phyloP scores from a whole-genome alignment of 1,140 invertebrate genomes.

The Drosophila willistoni region DNA sequence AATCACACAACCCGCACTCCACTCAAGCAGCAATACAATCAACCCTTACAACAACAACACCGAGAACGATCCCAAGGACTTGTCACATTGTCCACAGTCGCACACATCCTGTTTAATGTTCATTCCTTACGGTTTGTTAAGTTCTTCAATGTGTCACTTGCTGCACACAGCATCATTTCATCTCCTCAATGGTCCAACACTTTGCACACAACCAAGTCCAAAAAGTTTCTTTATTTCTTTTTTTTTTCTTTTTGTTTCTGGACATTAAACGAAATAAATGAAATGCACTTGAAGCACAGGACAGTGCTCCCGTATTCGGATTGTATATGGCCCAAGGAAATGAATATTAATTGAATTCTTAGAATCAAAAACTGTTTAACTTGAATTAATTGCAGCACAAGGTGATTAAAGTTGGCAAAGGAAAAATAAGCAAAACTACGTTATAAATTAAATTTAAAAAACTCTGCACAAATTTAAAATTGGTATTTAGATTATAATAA shows the following conservation, averaged over 20 bases:
- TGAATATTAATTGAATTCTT: slow-evolving; percentile 57
- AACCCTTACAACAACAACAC: slow-evolving; percentile 24
- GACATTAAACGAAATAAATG: slow-evolving; percentile 16
- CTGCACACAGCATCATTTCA: slow-evolving; percentile 41
- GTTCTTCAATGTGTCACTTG: slow-evolving; percentile 68
- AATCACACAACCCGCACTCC: slow-evolving; percentile 36
- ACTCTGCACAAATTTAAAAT: too few species aligned
- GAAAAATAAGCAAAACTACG: not conserved
- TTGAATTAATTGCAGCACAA: slow-evolving; percentile 47
- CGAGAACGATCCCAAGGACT: slow-evolving; percentile 9
- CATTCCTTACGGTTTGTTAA: slow-evolving; percentile 77
- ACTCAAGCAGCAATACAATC: slow-evolving; percentile 64
- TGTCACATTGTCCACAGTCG: slow-evolving; percentile 44
- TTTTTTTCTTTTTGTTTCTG: too few species aligned
- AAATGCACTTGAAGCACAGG: not conserved
- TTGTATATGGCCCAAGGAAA: slow-evolving; percentile 22
- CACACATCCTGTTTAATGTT: slow-evolving; percentile 71
- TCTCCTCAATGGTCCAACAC: slow-evolving; percentile 19
- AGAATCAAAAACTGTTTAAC: slow-evolving; percentile 25
- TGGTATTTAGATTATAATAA: too few species aligned
- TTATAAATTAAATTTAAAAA: too few species aligned
- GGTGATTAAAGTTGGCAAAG: not conserved
- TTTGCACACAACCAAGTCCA: not conserved
- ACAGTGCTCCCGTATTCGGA: not conserved
- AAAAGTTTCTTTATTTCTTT: not conserved